Conservation (phyloP, 1,140 invertebrate genomes). For the Nylanderia fulva region DNA sequence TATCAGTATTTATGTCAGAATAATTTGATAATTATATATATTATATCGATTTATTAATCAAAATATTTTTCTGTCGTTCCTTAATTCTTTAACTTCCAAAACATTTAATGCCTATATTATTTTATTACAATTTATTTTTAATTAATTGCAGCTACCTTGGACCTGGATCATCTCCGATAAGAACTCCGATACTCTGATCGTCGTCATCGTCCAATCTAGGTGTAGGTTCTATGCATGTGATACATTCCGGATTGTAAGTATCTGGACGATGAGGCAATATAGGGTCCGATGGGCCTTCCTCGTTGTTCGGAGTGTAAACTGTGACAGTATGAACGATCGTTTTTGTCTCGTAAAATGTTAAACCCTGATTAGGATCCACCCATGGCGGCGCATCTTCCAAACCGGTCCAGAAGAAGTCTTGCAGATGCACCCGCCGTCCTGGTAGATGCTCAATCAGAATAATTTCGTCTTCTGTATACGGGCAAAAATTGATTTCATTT, state of each 20-base stretch:
- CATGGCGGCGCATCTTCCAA: conserved; percentile 90
- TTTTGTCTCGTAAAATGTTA: conserved; percentile 82
- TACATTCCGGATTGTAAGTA: conserved; percentile 74
- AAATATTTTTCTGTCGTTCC: not conserved
- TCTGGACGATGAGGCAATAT: conserved; percentile 29
- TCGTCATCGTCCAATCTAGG: conserved; percentile 77
- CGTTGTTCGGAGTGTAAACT: conserved; percentile 77
- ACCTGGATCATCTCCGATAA: conserved; percentile 83
- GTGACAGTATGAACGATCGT: conserved; percentile 82
- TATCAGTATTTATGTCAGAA: not conserved
- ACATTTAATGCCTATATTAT: not conserved
- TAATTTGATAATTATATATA: not conserved
- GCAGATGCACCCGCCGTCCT: conserved; percentile 88
- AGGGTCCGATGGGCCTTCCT: conserved; percentile 1
- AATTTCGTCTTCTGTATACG: conserved; percentile 82
- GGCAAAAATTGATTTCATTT: not conserved
- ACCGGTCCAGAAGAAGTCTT: conserved; percentile 95
- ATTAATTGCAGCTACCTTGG: conserved; percentile 75
- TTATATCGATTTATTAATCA: not conserved
- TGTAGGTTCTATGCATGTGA: conserved; percentile 82
- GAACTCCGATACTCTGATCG: conserved; percentile 82
- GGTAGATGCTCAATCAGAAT: conserved; percentile 85
- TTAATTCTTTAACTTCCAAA: not conserved
- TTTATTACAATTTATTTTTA: not conserved
- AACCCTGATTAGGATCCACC: conserved; percentile 80